These are phyloP conservation scores for Lepidocolaptes lacrymiger DNA, from an alignment of 2,797 vertebrate genomes.

Conservation along the genomic window DNA sequence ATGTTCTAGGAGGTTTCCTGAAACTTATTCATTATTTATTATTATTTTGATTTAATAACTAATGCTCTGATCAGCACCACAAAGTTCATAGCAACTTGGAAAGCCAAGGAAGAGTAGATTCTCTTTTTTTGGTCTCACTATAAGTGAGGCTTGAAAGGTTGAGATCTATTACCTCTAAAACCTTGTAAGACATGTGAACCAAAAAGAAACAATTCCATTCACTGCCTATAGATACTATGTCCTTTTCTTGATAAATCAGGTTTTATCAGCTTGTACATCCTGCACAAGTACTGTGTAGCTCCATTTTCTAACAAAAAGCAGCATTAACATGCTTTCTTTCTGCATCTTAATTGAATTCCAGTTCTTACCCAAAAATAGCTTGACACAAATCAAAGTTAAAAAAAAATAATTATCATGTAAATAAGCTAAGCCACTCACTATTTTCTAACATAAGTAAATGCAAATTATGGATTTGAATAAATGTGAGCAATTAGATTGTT, in stretches of 20 bases:
- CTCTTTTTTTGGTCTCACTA: background rate
- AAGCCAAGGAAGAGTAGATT: background rate
- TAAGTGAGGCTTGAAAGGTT: background rate
- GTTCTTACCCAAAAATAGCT: slow-evolving; percentile 30
- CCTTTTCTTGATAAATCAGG: background rate
- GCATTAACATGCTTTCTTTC: slow-evolving; percentile 23
- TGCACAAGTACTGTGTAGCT: background rate
- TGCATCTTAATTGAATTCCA: slow-evolving; percentile 44
- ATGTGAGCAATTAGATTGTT: slow-evolving; percentile 22
- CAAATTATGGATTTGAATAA: slow-evolving; percentile 55
- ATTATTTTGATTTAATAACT: background rate
- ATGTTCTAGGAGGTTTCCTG: background rate
- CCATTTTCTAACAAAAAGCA: slow-evolving; percentile 21
- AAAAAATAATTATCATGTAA: slow-evolving; percentile 46
- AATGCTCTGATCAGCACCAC: background rate
- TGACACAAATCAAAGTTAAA: slow-evolving; percentile 40
- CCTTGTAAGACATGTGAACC: background rate
- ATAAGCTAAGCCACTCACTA: slow-evolving; percentile 47
- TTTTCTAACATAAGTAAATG: slow-evolving; percentile 58
- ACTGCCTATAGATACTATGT: background rate
- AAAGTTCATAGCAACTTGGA: background rate
- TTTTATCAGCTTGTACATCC: background rate
- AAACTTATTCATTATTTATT: background rate
- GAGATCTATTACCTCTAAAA: background rate
- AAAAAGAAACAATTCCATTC: background rate